phyloP scores from a whole-genome alignment of 2,113 vertebrate genomes.

The Aramus guarauna region DNA sequence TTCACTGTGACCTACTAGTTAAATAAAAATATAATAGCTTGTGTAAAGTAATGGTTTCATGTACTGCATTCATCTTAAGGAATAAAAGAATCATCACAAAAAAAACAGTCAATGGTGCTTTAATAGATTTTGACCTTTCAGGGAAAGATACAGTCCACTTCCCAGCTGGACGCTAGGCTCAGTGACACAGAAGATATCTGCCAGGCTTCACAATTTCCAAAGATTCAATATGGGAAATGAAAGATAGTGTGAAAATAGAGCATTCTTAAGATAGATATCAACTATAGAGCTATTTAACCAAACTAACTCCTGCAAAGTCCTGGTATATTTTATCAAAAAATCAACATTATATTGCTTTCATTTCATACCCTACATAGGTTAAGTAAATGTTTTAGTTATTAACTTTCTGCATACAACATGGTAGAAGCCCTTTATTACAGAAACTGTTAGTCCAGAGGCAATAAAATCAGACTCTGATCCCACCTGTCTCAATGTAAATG shows the following conservation, averaged over 20 bases:
- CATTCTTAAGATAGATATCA: not conserved
- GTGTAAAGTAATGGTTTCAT: not conserved
- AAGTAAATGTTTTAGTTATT: not conserved
- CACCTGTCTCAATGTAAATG: not conserved
- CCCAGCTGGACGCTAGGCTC: not conserved
- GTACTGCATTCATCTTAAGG: not conserved
- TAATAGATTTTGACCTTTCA: not conserved
- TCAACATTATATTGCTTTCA: not conserved
- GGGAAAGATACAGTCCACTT: not conserved
- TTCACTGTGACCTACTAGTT: not conserved
- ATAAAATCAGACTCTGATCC: not conserved
- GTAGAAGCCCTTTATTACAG: not conserved
- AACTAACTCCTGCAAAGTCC: not conserved
- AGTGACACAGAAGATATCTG: not conserved
- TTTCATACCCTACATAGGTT: not conserved
- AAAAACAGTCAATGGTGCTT: not conserved
- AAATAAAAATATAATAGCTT: not conserved
- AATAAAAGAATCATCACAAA: not conserved
- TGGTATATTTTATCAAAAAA: not conserved
- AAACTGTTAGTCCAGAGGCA: not conserved
- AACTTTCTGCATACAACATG: not conserved
- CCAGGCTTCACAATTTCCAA: not conserved
- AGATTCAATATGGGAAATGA: not conserved
- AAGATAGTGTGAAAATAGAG: not conserved
- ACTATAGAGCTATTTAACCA: not conserved